Percentiles rank a stretch among this genome's conserved stretches.
These are phyloP conservation scores for Anthoptus insignis DNA, from an alignment of 2,888 invertebrate genomes.

Conservation along the genomic window DNA sequence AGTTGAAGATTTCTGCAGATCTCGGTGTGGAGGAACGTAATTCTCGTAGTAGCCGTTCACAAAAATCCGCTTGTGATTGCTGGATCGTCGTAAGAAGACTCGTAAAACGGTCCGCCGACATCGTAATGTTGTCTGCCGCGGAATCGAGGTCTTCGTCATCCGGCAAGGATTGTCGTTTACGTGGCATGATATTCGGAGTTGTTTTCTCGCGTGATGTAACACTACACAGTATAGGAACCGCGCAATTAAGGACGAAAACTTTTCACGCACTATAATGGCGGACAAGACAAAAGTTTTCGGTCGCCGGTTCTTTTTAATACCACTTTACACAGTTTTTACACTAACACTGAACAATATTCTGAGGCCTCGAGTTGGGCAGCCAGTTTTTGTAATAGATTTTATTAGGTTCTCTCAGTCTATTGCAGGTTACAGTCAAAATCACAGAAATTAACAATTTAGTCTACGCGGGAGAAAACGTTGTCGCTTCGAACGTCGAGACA, in stretches of 20 bases:
- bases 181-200: neutral
- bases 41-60: neutral
- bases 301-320: neutral
- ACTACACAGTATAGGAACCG: neutral
- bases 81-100: constrained; percentile 1
- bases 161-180: neutral
- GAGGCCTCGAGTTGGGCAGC: neutral
- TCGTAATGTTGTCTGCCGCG: neutral
- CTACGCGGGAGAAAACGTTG: too few species aligned
- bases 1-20: neutral
- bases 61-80: neutral
- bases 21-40: neutral
- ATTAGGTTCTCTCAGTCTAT: too few species aligned
- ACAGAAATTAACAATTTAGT: too few species aligned
- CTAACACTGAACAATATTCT: neutral
- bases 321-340: neutral
- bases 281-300: neutral
- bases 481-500: too few species aligned
- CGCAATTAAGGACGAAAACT: neutral
- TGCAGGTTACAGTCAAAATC: too few species aligned
- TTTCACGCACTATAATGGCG: neutral
- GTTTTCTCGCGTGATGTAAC: neutral
- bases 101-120: constrained; percentile 1
- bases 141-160: neutral
- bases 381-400: too few species aligned